Conservation (phyloP, 2,797 vertebrate genomes). For the Ateles fusciceps region DNA sequence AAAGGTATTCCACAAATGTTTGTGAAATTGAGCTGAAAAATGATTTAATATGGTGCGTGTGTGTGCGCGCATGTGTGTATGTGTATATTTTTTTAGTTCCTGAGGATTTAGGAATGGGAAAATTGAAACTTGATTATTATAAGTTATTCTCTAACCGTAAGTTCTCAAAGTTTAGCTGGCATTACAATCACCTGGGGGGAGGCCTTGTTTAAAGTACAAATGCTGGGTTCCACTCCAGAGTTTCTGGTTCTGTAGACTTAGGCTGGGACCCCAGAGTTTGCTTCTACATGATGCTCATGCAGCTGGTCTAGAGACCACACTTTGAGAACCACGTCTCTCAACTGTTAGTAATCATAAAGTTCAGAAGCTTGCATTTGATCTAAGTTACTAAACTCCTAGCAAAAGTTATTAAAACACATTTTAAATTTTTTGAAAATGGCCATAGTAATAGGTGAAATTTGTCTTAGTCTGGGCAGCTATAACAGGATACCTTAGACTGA, state of each 20-base stretch:
- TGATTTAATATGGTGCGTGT: neutral
- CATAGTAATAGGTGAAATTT: neutral
- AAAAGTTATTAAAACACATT: neutral
- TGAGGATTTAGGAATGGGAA: slow-evolving; percentile 12
- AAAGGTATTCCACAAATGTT: neutral
- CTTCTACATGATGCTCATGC: neutral
- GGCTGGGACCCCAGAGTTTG: neutral
- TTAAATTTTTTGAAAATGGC: neutral
- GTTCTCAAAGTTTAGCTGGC: neutral
- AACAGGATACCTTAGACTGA: neutral
- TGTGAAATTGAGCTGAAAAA: neutral
- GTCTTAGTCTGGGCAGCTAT: neutral
- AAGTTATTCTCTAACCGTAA: neutral
- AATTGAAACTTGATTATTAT: neutral
- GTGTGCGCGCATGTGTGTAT: neutral
- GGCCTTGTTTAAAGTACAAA: neutral
- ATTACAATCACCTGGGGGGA: neutral
- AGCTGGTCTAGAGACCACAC: neutral
- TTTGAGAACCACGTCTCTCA: neutral
- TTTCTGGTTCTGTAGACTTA: neutral
- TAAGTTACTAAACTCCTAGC: neutral
- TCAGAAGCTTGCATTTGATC: neutral
- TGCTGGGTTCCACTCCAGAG: neutral
- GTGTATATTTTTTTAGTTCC: neutral
- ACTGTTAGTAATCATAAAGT: neutral